Evolutionary conservation across 2,797 vertebrate genomes (phyloP).

Genomic region (Takifugu rubripes): DNA sequence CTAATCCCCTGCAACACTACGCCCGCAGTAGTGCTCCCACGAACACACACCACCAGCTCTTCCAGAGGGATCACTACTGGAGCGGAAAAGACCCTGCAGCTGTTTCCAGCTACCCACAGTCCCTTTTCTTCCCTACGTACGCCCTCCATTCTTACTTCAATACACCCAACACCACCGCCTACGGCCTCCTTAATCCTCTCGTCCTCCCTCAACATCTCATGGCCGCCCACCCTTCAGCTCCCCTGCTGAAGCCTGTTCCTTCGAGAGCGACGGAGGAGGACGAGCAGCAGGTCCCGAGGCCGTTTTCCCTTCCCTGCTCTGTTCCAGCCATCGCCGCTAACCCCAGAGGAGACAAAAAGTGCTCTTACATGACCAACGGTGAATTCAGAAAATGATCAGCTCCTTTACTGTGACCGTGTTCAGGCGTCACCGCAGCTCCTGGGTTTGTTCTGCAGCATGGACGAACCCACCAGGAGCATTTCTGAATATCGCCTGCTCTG

Average conservation of each 20-base stretch:
- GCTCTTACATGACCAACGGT: constrained; percentile 1
- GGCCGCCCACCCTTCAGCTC: constrained; percentile 31
- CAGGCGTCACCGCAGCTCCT: too few species aligned
- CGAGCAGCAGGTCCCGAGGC: constrained; percentile 69
- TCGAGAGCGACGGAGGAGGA: constrained; percentile 62
- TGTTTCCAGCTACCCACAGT: constrained; percentile 32
- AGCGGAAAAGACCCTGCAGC: constrained; percentile 24
- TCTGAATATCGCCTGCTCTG: too few species aligned
- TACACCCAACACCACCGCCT: constrained; percentile 3
- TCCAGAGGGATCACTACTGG: constrained; percentile 54
- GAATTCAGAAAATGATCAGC: too few species aligned
- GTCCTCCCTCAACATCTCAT: constrained; percentile 46
- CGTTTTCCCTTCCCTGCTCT: constrained; percentile 28
- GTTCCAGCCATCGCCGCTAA: constrained; percentile 76
- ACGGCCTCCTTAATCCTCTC: constrained; percentile 54
- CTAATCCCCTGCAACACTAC: constrained; percentile 44
- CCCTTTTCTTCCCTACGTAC: constrained; percentile 57
- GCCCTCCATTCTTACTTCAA: constrained; percentile 65
- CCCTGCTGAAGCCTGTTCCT: constrained; percentile 39
- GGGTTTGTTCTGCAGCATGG: too few species aligned
- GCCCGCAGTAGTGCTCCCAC: constrained; percentile 10
- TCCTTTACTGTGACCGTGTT: too few species aligned
- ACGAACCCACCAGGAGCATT: too few species aligned
- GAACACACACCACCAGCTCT: constrained; percentile 22
- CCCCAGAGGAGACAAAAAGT: constrained; percentile 21